Evolutionary conservation across 2,797 vertebrate species (phyloP).

Genomic region (Zenarchopterus dispar): DNA sequence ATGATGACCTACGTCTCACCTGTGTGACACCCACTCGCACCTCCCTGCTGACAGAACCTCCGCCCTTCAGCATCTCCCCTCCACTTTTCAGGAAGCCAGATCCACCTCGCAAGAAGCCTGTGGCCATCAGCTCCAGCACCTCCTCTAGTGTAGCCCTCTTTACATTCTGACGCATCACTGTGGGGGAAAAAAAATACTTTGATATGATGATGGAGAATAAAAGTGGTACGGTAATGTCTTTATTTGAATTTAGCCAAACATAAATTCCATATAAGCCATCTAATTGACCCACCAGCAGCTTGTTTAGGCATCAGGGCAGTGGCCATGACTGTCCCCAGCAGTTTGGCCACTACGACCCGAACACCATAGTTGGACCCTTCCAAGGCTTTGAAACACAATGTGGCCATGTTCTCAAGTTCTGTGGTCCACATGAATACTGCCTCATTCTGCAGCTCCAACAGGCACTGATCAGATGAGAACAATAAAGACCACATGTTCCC

Average conservation of each 20-base stretch:
- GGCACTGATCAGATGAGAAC: slow-evolving; percentile 81
- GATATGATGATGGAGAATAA: background rate
- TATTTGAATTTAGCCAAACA: background rate
- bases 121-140: slow-evolving; percentile 97
- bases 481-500: fast-evolving
- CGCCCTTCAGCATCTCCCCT: slow-evolving; percentile 98
- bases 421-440: slow-evolving; percentile 99
- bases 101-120: slow-evolving; percentile 95
- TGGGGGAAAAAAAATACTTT: background rate
- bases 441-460: slow-evolving; percentile 97
- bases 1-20: slow-evolving; percentile 74
- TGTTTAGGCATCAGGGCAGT: slow-evolving; percentile 97
- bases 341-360: slow-evolving; percentile 93
- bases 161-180: slow-evolving; percentile 99
- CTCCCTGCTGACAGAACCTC: slow-evolving; percentile 96
- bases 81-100: slow-evolving; percentile 98
- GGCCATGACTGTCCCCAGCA: slow-evolving; percentile 96
- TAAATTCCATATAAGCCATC: background rate
- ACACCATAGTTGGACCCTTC: slow-evolving; percentile 98
- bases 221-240: no score
- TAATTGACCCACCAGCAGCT: slow-evolving; percentile 87
- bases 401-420: slow-evolving; percentile 96
- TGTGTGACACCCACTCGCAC: slow-evolving; percentile 98
- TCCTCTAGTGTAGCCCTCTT: slow-evolving; percentile 96
- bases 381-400: slow-evolving; percentile 94